phyloP scores from a whole-genome alignment of 1,140 invertebrate species.

The Cydia strobilella region DNA sequence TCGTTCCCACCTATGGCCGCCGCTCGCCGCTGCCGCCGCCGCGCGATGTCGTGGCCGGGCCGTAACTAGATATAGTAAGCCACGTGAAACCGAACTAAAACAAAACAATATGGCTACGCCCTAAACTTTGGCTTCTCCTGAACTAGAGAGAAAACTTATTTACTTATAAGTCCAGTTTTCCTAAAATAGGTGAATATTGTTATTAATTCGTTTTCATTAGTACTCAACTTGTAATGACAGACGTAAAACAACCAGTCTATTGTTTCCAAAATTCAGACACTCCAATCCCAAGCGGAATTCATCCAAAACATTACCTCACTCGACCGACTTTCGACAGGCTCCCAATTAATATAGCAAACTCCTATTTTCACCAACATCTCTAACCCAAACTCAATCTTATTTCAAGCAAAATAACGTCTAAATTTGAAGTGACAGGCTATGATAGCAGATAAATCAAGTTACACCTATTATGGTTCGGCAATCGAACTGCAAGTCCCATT shows the following conservation, averaged over 20 bases:
- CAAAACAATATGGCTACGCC: too few relatives aligned
- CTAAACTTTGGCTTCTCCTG: too few relatives aligned
- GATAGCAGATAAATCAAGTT: background rate
- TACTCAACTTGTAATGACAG: background rate
- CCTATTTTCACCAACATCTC: background rate
- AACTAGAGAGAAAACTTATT: too few relatives aligned
- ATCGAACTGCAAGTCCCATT: constrained; percentile 26
- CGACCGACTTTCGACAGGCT: constrained; percentile 5
- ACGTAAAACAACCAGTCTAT: background rate
- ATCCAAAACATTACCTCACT: constrained; percentile 25
- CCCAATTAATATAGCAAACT: background rate
- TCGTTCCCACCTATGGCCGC: too few relatives aligned
- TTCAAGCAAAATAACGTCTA: background rate
- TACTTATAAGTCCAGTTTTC: too few relatives aligned
- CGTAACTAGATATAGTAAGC: too few relatives aligned
- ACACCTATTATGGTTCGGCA: constrained; percentile 10
- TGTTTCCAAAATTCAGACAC: constrained; percentile 8
- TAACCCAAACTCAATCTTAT: background rate
- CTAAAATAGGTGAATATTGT: too few relatives aligned
- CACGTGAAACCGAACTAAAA: too few relatives aligned
- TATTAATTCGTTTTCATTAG: too few relatives aligned
- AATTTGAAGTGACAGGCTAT: background rate
- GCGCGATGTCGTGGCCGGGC: too few relatives aligned
- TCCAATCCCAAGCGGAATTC: background rate
- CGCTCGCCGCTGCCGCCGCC: too few relatives aligned